Evolutionary conservation across 2,797 vertebrate species (phyloP).

Genomic region (Carcharodon carcharias): DNA sequence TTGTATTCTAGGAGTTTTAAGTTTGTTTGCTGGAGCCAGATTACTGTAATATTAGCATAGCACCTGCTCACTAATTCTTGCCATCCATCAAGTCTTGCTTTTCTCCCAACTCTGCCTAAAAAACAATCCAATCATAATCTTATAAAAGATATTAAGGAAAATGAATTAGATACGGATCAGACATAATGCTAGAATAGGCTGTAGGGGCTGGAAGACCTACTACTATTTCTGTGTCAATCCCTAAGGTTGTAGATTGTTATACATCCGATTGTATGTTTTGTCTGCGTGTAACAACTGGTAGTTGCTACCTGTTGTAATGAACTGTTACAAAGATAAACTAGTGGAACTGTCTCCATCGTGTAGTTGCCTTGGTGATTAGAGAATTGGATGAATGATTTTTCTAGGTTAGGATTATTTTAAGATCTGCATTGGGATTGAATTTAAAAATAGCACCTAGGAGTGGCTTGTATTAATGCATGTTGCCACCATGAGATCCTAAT

Average conservation of each 20-base stretch:
- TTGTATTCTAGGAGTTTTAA: background rate
- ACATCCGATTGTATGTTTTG: background rate
- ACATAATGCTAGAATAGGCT: background rate
- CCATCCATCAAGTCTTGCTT: background rate
- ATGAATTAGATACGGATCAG: background rate
- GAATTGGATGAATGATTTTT: background rate
- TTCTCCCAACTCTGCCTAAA: background rate
- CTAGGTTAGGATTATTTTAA: slow-evolving; percentile 24
- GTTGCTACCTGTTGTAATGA: background rate
- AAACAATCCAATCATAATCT: no score
- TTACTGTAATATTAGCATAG: background rate
- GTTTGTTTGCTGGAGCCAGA: background rate
- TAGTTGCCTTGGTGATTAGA: background rate
- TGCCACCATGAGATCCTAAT: background rate
- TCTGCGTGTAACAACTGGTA: background rate
- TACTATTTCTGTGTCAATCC: background rate
- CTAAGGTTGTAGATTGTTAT: background rate
- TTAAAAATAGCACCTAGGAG: background rate
- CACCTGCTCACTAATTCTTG: background rate
- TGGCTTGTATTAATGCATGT: background rate
- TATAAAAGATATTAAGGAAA: background rate
- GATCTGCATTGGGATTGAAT: background rate
- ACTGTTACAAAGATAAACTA: background rate
- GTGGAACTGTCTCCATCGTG: background rate
- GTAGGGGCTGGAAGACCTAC: background rate